Evolutionary conservation across 2,113 vertebrate species (phyloP).

Genomic region (human (Homo sapiens)): DNA sequence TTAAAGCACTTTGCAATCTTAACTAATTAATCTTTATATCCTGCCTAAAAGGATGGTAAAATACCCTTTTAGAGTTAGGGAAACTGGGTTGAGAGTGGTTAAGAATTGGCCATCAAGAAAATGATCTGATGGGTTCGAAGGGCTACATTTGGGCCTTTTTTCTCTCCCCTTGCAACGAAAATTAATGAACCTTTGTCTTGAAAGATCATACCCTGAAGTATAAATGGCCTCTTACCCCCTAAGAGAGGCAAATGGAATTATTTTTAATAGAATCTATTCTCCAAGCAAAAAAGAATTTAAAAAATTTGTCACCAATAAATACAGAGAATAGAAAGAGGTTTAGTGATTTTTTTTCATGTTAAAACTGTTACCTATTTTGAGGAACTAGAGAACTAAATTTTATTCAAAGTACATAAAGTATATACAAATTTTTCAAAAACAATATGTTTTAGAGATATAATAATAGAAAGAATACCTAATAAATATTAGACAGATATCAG

Average conservation of each 20-base stretch:
- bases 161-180: neutral
- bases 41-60: conserved; percentile 48
- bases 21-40: conserved; percentile 72
- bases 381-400: neutral
- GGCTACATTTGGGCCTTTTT: neutral
- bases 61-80: conserved; percentile 47
- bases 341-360: neutral
- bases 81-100: conserved; percentile 39
- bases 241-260: neutral
- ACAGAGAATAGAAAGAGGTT: neutral
- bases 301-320: neutral
- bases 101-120: conserved; percentile 34
- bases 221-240: rapidly evolving
- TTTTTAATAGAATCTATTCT: neutral
- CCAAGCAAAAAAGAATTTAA: neutral
- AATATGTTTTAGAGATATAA: neutral
- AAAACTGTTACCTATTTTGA: neutral
- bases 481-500: neutral
- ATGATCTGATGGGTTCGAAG: neutral
- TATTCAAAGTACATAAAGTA: neutral
- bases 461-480: neutral
- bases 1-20: conserved; percentile 68
- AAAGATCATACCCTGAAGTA: neutral
- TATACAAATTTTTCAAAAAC: neutral
- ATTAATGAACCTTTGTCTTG: neutral